Conservation (phyloP, 2,888 invertebrate species). For the Leptinotarsa juncta region DNA sequence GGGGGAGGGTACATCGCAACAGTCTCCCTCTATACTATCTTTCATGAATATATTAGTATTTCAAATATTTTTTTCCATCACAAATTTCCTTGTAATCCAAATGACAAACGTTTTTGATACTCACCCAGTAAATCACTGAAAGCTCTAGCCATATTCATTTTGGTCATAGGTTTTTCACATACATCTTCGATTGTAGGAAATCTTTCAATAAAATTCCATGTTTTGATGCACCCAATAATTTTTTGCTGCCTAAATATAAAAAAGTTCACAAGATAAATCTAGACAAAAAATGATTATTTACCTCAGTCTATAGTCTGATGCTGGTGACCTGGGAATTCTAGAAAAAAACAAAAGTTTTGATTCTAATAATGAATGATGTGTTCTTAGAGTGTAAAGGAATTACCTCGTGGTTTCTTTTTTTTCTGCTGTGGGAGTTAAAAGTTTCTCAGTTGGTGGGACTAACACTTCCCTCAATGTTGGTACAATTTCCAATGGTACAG, state of each 20-base stretch:
- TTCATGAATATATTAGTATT: no score
- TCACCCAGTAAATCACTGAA: conserved; percentile 43
- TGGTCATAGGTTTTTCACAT: conserved; percentile 39
- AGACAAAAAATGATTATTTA: background rate
- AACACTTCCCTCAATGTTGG: background rate
- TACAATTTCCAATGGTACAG: conserved; percentile 7
- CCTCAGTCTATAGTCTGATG: conserved; percentile 23
- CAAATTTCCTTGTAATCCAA: no score
- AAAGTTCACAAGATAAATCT: background rate
- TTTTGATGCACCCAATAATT: conserved; percentile 33
- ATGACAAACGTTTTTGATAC: background rate
- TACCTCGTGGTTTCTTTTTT: background rate
- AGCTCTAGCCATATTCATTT: conserved; percentile 38
- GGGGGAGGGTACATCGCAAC: no score
- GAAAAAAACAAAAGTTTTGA: conserved; percentile 4
- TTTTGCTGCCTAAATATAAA: conserved; percentile 41
- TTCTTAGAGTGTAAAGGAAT: background rate
- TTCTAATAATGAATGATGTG: background rate
- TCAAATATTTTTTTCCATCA: no score
- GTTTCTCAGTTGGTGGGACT: background rate
- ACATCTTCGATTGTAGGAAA: conserved; percentile 38
- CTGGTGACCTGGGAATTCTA: conserved; percentile 4
- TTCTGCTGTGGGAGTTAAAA: background rate
- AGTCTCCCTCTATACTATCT: no score
- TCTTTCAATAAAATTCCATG: conserved; percentile 29